Percentiles rank a stretch among this genome's conserved stretches.
phyloP scores from a whole-genome alignment of 2,797 vertebrate species.

The Phataginus tetradactyla region DNA sequence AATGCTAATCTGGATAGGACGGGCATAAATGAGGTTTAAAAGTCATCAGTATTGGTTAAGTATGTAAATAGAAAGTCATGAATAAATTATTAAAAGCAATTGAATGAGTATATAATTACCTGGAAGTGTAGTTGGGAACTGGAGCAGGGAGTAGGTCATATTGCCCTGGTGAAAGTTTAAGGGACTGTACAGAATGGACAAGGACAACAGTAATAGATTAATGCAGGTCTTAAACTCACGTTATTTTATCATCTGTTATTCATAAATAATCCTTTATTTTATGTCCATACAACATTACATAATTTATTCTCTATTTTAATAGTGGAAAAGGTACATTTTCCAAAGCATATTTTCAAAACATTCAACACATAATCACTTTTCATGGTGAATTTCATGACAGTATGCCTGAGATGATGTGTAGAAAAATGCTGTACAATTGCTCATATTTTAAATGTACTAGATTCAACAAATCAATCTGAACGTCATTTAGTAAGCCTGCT shows the following conservation, averaged over 20 bases:
- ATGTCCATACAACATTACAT: not conserved
- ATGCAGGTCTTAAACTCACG: constrained; percentile 3
- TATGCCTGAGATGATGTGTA: not conserved
- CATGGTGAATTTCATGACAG: not conserved
- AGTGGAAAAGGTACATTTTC: constrained; percentile 34
- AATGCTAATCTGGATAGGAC: constrained; percentile 12
- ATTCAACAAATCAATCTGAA: not conserved
- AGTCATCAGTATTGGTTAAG: not conserved
- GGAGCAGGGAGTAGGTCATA: constrained; percentile 85
- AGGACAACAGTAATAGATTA: constrained; percentile 10
- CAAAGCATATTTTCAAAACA: not conserved
- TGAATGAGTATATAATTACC: constrained; percentile 82
- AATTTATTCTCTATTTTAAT: not conserved
- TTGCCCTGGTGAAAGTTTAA: constrained; percentile 86
- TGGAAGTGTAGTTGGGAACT: constrained; percentile 87
- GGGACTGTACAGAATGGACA: constrained; percentile 78
- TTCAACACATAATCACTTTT: not conserved
- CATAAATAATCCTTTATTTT: not conserved
- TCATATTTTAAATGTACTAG: not conserved
- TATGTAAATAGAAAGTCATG: not conserved
- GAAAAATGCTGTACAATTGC: not conserved
- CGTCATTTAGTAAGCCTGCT: not conserved
- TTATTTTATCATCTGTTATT: not conserved
- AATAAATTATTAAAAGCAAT: not conserved
- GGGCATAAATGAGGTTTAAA: constrained; percentile 30